Conservation (phyloP, 2,888 invertebrate species). For the Machimus atricapillus region DNA sequence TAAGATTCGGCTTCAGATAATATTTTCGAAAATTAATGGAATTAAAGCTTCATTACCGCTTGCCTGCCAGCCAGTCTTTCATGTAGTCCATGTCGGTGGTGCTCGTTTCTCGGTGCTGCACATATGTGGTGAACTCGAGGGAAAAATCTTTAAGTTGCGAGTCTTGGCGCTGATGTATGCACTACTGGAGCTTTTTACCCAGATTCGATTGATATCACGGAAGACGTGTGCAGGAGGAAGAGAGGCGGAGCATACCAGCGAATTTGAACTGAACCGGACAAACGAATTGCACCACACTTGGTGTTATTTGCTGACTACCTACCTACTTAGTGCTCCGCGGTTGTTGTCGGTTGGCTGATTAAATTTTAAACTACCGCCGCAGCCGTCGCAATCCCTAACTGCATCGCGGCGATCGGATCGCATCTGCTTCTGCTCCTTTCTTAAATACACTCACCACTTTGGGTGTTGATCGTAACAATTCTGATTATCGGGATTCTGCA, state of each 20-base stretch:
- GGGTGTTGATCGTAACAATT: background rate
- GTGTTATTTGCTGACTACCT: background rate
- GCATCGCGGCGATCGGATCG: background rate
- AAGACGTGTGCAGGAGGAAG: background rate
- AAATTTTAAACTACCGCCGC: background rate
- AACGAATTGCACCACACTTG: background rate
- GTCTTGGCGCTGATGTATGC: background rate
- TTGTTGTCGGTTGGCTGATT: background rate
- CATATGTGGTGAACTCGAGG: background rate
- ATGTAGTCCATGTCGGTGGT: background rate
- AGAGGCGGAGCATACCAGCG: background rate
- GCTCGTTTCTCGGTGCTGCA: background rate
- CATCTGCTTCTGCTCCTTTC: background rate
- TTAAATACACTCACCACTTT: background rate
- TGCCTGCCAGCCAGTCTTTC: background rate
- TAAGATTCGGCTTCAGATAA: background rate
- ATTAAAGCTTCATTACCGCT: constrained; percentile 7
- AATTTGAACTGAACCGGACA: background rate
- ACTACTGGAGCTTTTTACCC: background rate
- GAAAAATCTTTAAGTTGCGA: background rate
- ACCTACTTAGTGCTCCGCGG: background rate
- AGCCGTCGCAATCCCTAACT: background rate
- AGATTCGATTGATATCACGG: background rate
- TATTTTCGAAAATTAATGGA: constrained; percentile 8
- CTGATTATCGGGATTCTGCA: background rate